Conservation (phyloP, 2,113 vertebrate genomes). For the Paraplagusia blochii region DNA sequence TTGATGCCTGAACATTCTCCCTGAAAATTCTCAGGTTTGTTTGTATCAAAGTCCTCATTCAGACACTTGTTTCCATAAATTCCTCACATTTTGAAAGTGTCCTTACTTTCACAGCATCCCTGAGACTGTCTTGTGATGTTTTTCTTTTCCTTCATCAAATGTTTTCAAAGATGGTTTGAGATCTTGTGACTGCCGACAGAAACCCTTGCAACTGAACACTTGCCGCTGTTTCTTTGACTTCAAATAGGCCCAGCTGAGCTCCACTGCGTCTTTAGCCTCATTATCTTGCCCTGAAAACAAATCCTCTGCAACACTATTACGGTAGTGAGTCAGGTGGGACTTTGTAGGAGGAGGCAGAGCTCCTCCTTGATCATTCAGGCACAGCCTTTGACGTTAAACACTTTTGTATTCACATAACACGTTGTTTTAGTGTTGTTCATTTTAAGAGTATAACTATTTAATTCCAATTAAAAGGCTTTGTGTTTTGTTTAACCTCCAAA, state of each 20-base stretch:
- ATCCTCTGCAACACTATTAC: neutral
- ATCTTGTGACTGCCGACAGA: conserved; percentile 57
- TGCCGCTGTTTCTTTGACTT: conserved; percentile 21
- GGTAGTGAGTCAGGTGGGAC: neutral
- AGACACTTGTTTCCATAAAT: neutral
- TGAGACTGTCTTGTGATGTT: conserved; percentile 52
- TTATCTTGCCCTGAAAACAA: conserved; percentile 17
- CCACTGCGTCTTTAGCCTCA: conserved; percentile 14
- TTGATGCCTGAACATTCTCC: neutral
- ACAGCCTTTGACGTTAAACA: neutral
- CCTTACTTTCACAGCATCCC: conserved; percentile 30
- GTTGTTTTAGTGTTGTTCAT: neutral
- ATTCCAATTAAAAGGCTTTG: too few species aligned
- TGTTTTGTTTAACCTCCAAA: neutral
- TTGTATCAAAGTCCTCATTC: conserved; percentile 7
- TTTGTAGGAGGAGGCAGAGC: neutral
- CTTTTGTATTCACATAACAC: neutral
- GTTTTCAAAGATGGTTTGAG: conserved; percentile 25
- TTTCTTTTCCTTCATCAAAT: conserved; percentile 21
- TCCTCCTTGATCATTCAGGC: neutral
- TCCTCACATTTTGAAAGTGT: conserved; percentile 14
- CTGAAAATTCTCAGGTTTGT: neutral
- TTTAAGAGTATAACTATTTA: neutral
- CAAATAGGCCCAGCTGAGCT: conserved; percentile 8
- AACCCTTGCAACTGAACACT: conserved; percentile 22